Base-by-base conservation (phyloP, 2,797 vertebrate genomes). In the Paguma larvata region DNA sequence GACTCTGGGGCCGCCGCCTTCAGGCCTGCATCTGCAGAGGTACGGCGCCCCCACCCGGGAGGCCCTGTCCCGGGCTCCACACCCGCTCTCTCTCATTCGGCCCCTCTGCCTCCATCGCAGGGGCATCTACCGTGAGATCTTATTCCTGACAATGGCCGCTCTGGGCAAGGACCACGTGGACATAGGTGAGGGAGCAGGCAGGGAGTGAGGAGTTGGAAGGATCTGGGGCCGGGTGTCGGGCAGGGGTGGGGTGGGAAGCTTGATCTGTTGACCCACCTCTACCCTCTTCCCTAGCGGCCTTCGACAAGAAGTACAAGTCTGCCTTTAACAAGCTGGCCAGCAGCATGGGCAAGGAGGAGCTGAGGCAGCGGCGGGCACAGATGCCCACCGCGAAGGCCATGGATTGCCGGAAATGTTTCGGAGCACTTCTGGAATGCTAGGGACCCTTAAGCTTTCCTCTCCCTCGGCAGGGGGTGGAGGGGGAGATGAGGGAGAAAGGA, bases 81-180 rank as follows among this genome's bases (percentile, higher is more conserved):
- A 30, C 62, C 25, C 70, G 27, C 53, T 44, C 63, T 77, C 75
- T 32, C 16, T 91, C 44, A n/a, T 53, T 93, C 68, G 41, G 0
- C 70, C 27, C 25, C 73, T 78, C 51, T 78, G 56, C 41, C 51
- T 86, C 56, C 14, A 48, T 70, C 56, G 41, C 96, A 99, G 99
- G 99, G 99, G 99, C 96, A 97, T 99, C 98, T 99, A 99, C 98
- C 98, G 99, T 85, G 99, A 99, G 98, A 99, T 99, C 96, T 99
- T 99, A 56, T 99, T 99, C 98, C 99, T 99, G 96, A 99, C 99
- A 0, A 95, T 99, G 98, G 99, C 99, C 34, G 99, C 99, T 0
- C 99, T 99, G 98, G 99, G 99, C 88, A 99, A 99, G 98, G 99
- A 99, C 91, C 99, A 99, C 13, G 98, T 99, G 7, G 99, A 99